Conservation (phyloP, 1,140 invertebrate species). For the Bathynomus jamesi region DNA sequence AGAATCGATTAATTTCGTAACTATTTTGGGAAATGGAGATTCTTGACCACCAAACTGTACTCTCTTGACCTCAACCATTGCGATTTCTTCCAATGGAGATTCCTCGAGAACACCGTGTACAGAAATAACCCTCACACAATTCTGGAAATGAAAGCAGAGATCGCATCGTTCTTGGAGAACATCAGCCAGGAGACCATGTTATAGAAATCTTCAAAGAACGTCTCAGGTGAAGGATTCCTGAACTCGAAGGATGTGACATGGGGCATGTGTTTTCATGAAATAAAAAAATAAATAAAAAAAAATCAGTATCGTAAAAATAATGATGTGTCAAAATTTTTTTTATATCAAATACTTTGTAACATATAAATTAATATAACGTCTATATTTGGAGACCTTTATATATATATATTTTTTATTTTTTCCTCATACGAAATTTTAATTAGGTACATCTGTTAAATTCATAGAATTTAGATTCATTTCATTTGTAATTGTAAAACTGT, state of each 20-base stretch:
- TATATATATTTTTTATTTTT: neutral
- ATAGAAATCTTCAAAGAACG: neutral
- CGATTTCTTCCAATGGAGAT: too few species aligned
- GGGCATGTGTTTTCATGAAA: neutral
- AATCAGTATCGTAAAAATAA: neutral
- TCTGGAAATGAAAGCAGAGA: too few species aligned
- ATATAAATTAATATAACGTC: neutral
- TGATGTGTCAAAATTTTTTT: neutral
- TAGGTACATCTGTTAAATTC: too few species aligned
- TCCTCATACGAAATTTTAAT: too few species aligned
- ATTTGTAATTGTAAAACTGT: too few species aligned
- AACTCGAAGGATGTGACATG: neutral
- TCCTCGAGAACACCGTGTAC: too few species aligned
- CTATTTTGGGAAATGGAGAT: too few species aligned
- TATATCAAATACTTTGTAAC: neutral
- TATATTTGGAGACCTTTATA: neutral
- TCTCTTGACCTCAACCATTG: too few species aligned
- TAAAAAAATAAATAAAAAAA: neutral
- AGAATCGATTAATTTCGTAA: too few species aligned
- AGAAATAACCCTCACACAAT: too few species aligned
- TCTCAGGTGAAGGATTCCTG: neutral
- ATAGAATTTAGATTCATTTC: too few species aligned
- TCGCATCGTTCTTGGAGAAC: neutral
- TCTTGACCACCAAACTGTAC: too few species aligned
- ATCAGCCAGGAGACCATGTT: neutral